Conservation (phyloP, 2,888 invertebrate genomes). For the Nemotelus pantherinus region DNA sequence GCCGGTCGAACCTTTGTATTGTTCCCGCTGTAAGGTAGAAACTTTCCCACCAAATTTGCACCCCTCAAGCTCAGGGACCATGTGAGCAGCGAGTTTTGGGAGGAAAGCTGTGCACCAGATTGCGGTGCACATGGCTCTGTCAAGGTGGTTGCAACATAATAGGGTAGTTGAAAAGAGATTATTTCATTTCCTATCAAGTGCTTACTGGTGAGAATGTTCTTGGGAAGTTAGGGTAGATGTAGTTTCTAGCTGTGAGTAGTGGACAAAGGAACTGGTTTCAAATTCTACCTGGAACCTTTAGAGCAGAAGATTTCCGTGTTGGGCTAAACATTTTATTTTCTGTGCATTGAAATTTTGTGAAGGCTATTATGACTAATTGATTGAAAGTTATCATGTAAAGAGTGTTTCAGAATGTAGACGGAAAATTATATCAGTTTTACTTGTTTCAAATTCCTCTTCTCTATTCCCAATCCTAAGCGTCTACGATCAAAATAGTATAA, state of each 20-base stretch:
- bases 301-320: too few relatives aligned
- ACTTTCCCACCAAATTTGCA: constrained; percentile 12
- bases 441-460: too few relatives aligned
- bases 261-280: background rate
- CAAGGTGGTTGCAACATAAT: constrained; percentile 1
- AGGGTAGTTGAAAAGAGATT: background rate
- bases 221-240: background rate
- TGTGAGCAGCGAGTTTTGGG: constrained; percentile 10
- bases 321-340: too few relatives aligned
- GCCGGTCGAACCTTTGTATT: background rate
- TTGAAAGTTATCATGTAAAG: too few relatives aligned
- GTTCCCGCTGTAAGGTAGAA: background rate
- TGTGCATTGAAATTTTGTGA: too few relatives aligned
- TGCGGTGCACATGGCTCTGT: background rate
- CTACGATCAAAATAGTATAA: too few relatives aligned
- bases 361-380: too few relatives aligned
- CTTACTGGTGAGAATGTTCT: background rate
- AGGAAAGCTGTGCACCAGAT: constrained; percentile 16
- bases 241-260: background rate
- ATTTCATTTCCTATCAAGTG: constrained; percentile 9
- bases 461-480: too few relatives aligned
- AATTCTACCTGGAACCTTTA: too few relatives aligned
- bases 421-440: too few relatives aligned
- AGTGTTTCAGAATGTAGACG: too few relatives aligned
- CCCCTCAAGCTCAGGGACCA: background rate